These are phyloP conservation scores for Elgonia sp. DNA, from an alignment of 2,888 invertebrate genomes.

Conservation along the genomic window DNA sequence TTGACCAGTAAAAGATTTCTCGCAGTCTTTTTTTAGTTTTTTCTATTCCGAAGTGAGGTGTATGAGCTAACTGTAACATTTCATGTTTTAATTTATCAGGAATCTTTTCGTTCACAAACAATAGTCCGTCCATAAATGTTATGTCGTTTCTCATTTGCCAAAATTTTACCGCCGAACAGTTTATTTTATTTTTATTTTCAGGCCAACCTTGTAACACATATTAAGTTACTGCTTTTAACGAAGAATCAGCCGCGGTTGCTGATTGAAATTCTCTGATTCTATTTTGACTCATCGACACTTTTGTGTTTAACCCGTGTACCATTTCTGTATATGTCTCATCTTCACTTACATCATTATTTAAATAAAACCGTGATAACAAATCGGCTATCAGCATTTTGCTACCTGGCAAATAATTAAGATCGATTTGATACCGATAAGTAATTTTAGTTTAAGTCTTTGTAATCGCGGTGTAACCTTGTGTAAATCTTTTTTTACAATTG, in stretches of 20 bases:
- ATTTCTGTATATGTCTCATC: conserved; percentile 20
- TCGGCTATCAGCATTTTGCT: conserved; percentile 81
- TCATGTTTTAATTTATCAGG: conserved; percentile 45
- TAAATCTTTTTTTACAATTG: conserved; percentile 79
- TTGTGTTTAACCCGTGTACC: conserved; percentile 47
- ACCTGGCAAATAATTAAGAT: conserved; percentile 79
- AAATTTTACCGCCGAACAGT: background rate
- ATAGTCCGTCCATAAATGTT: background rate
- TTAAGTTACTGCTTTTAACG: background rate
- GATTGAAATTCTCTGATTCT: conserved; percentile 49
- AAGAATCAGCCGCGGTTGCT: background rate
- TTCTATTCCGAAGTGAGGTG: conserved; percentile 68
- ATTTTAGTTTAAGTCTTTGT: conserved; percentile 80
- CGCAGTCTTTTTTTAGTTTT: conserved; percentile 55
- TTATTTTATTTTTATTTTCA: background rate
- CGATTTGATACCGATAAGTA: conserved; percentile 80
- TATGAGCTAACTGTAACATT: conserved; percentile 57
- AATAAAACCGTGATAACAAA: conserved; percentile 77
- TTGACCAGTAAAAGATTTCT: conserved; percentile 59
- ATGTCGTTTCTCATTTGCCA: conserved; percentile 22
- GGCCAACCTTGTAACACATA: conserved; percentile 1
- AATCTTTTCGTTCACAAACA: conserved; percentile 32
- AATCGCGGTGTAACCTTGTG: conserved; percentile 80
- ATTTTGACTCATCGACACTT: conserved; percentile 49
- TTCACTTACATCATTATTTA: conserved; percentile 17